These are phyloP conservation scores for Protomyctophum bolini DNA, from an alignment of 2,113 vertebrate species.

Conservation along the genomic window DNA sequence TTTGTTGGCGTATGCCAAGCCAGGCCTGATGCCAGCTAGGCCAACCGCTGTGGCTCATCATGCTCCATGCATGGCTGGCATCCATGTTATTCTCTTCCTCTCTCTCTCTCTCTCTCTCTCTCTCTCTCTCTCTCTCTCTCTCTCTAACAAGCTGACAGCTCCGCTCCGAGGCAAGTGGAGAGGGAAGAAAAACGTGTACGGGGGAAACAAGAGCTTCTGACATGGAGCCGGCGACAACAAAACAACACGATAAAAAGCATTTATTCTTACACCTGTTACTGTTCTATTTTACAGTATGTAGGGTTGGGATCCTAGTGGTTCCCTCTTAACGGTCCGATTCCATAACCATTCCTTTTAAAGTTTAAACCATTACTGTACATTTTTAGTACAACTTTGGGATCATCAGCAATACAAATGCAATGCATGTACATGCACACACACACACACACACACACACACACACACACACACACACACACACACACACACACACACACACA, in stretches of 20 bases:
- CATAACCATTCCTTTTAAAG: too few species aligned
- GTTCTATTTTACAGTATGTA: too few species aligned
- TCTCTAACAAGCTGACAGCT: constrained; percentile 24
- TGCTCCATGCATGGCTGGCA: constrained; percentile 23
- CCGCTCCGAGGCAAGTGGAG: neutral
- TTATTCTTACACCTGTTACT: too few species aligned
- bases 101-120: constrained; percentile 19
- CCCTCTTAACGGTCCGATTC: too few species aligned
- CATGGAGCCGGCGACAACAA: neutral
- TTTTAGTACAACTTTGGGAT: too few species aligned
- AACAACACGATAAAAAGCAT: neutral
- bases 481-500: too few species aligned
- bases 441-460: too few species aligned
- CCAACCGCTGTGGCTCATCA: constrained; percentile 41
- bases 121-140: constrained; percentile 8
- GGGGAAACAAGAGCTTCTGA: neutral
- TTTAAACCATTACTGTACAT: too few species aligned
- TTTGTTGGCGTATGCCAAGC: constrained; percentile 4
- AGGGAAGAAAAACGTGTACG: neutral
- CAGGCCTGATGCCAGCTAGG: constrained; percentile 37
- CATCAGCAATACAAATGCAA: too few species aligned
- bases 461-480: too few species aligned
- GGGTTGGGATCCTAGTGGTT: too few species aligned
- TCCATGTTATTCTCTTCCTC: neutral
- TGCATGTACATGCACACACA: too few species aligned